A percentile compares a stretch with the other conserved stretches of the same genome.
These are phyloP conservation scores for Sycophaga agraensis DNA, from an alignment of 1,140 invertebrate species.

Conservation along the genomic window DNA sequence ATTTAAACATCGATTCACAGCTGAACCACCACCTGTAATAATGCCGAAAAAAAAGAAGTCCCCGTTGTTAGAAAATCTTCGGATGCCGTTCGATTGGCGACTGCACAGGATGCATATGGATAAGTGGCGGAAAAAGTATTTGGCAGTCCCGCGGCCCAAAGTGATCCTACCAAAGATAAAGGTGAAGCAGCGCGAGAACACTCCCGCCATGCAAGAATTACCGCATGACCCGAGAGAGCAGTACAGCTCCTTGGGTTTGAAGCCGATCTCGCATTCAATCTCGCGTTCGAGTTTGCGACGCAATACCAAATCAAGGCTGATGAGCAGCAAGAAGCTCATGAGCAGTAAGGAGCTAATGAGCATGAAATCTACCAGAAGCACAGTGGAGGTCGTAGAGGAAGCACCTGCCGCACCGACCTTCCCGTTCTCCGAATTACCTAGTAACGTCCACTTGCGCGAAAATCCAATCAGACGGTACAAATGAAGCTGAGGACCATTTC, in stretches of 20 bases:
- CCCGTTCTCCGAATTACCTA: too few relatives aligned
- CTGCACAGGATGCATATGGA: constrained; percentile 30
- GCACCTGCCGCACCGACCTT: too few relatives aligned
- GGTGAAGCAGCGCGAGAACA: background rate
- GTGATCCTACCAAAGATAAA: constrained; percentile 35
- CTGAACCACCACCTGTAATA: constrained; percentile 4
- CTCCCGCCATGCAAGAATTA: background rate
- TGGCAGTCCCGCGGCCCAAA: constrained; percentile 31
- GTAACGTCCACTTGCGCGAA: too few relatives aligned
- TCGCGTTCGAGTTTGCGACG: background rate
- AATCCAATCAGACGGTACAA: too few relatives aligned
- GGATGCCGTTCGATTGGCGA: constrained; percentile 38
- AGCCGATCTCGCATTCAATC: too few relatives aligned
- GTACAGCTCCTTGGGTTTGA: too few relatives aligned
- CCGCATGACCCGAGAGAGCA: too few relatives aligned
- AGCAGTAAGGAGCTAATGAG: too few relatives aligned
- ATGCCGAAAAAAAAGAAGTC: constrained; percentile 13
- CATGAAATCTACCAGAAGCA: too few relatives aligned
- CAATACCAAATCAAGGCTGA: background rate
- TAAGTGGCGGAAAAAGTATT: constrained; percentile 34
- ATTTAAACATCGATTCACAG: constrained; percentile 33
- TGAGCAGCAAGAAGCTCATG: background rate
- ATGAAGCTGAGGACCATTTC: too few relatives aligned
- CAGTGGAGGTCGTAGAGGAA: too few relatives aligned
- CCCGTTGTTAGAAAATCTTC: constrained; percentile 40